phyloP scores from a whole-genome alignment of 1,140 invertebrate genomes.

The Drepana arcuata region DNA sequence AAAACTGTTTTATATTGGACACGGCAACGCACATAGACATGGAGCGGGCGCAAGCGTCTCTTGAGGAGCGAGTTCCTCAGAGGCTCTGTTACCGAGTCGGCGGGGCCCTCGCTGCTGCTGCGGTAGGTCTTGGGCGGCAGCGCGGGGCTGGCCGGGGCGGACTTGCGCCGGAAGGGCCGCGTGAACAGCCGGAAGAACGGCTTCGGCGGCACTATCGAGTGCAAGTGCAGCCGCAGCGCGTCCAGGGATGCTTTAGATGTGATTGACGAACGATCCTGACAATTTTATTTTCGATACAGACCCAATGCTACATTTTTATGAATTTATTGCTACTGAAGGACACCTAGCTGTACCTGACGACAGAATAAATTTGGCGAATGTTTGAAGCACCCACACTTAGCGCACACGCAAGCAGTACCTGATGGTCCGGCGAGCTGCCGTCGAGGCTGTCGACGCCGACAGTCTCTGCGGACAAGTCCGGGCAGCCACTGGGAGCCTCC shows the following conservation, averaged over 20 bases:
- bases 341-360: too few species aligned
- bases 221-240: slow-evolving; percentile 61
- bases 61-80: slow-evolving; percentile 43
- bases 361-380: too few species aligned
- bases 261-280: slow-evolving; percentile 54
- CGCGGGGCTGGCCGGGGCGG: slow-evolving; percentile 75
- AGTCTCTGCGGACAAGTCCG: slow-evolving; percentile 70
- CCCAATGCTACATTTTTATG: too few species aligned
- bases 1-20: slow-evolving; percentile 26
- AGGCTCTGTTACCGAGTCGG: slow-evolving; percentile 53
- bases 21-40: slow-evolving; percentile 62
- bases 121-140: slow-evolving; percentile 65
- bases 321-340: too few species aligned
- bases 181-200: slow-evolving; percentile 74
- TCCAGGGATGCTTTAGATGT: slow-evolving; percentile 58
- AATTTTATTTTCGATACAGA: too few species aligned
- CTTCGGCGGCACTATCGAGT: slow-evolving; percentile 63
- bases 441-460: slow-evolving; percentile 57
- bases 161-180: slow-evolving; percentile 78
- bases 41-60: slow-evolving; percentile 46
- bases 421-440: slow-evolving; percentile 57
- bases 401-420: too few species aligned
- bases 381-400: too few species aligned
- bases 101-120: slow-evolving; percentile 68
- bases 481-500: slow-evolving; percentile 88